Base-by-base conservation (phyloP, 2,797 vertebrate genomes). In the Taenioides sp. region DNA sequence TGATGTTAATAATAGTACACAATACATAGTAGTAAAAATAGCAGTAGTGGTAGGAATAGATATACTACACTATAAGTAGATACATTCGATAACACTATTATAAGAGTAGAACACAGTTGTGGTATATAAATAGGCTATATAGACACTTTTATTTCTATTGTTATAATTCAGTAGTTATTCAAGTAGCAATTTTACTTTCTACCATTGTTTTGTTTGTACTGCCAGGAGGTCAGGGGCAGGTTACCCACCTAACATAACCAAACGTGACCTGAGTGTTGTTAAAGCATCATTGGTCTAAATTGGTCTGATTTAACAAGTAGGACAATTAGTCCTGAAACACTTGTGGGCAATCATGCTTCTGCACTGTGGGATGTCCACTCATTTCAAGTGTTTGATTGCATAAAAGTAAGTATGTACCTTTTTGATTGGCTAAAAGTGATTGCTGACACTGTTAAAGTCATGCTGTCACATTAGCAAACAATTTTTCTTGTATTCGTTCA, bases 181-280 rank as follows among this genome's bases (percentile, higher is more conserved):
- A 14, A 47, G 43, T 47, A 47, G 11, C 43, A 14, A 17, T 16
- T 47, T 47, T 47, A 47, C 43, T 47, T 47, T 47, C 0, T 47
- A 4, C 14, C 14, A 47, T 10, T 63, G 71, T 70, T 78, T 79
- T 86, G 69, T 79, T 70, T 37, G 0, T 7, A 52, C 50, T 40
- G 67, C 69, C 67, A 76, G 71, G 62, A 70, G 71, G 74, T 78
- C 67, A 65, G 73, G 27, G 55, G 60, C 16, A 58, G 71, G 80
- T 77, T 71, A 78, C 23, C 23, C 62, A 71, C 76, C 73, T 67
- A 65, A 65, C 12, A 76, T 55, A 23, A 23, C 54, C 22, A 57
- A 57, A 23, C 75, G 54, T 6, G 20, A 37, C 59, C 49, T 50
- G 1, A 58, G 17, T 63, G 47, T 7, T 67, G 18, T 65, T 37